Base-by-base conservation (phyloP, 37 sponge, comb jelly and placozoan species). In the Eunapius fragilis region DNA sequence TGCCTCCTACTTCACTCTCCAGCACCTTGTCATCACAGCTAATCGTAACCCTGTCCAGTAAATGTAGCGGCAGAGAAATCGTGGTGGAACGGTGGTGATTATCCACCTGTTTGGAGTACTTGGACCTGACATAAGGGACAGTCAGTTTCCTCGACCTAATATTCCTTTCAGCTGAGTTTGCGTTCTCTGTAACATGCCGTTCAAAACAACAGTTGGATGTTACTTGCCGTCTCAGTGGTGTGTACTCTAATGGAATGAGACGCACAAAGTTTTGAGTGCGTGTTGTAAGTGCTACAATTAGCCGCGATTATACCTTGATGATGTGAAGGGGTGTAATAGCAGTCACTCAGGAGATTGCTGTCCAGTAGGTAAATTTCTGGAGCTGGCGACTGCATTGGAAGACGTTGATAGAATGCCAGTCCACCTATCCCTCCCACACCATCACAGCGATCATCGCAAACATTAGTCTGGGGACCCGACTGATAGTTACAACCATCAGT, bases 311-410 rank as follows among this genome's bases (percentile, higher is more conserved):
- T 58, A 58, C 58, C 58, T 2, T 58, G 17, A 11, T 17, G 2
- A 11, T 11, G 58, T 13, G 58, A 17, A 11, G 58, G 58, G 17
- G 14, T 58, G 58, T 19, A 11, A 58, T 58, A 58, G 2, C 14
- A 6, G 23, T 70, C 71, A 69, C 31, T 0, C 3, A 82, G 45
- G 37, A 70, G 82, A 2, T 22, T 23, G 22, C 87, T 68, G 71
- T 86, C 78, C 4, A 83, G 87, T 30, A 91, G 48, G 67, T 78
- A 91, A 69, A 91, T 82, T 70, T 91, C 91, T 10, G 91, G 82
- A 76, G 69, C 74, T 37, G 73, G 50, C 28, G 87, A 72, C 87
- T 77, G 31, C 24, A 82, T 31, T 26, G 47, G 36, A 10, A 72
- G 30, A 30, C 12, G 10, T n/a, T 27, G 37, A 9, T 45, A 72